Evolutionary conservation across 2,888 invertebrate species (phyloP), one percentile per base, ranked within the genome.

Genomic region (Listrodromus nycthemerus): DNA sequence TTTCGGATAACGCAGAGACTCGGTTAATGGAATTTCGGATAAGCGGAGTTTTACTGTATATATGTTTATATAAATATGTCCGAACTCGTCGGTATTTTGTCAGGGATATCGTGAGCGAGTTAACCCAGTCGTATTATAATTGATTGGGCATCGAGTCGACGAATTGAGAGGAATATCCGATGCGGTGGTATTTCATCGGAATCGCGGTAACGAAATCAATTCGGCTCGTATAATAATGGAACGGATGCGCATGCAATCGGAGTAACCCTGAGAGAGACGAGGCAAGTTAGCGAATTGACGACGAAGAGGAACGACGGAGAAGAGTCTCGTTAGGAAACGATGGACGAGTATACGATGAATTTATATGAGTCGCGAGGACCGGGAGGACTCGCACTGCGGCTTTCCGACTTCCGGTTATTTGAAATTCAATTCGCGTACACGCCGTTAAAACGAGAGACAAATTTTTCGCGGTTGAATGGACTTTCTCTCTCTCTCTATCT

Each of bases 391-490:
- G 69, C 50, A 55, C 55, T 45, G 33, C 63, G 65, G 52, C 65
- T 70, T 83, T 73, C 78, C 61, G 71, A 67, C 79, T 86, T 85
- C 82, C 85, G 83, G 82, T 80, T 71, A 75, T 79, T 80, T 80
- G 75, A 80, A 85, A 85, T 84, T 82, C 85, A 85, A 50, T 37
- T 27, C 48, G 83, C 85, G 85, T 82, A 41, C 76, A 24, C 61
- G 78, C 70, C 85, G 79, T 79, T 76, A 82, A 79, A 84, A 79
- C 84, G 80, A 84, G 83, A 85, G 85, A 80, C 82, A 81, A 85
- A 86, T 81, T 84, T 85, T 76, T 82, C 79, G 78, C 83, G 71
- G 76, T 78, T 67, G 71, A 69, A 82, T 71, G 74, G 69, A 80
- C 85, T 76, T 76, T 73, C 73, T 75, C 78, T 67, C 52, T 55